Base-by-base conservation (phyloP, 2,888 invertebrate species). In the Eurytoma adleriae region DNA sequence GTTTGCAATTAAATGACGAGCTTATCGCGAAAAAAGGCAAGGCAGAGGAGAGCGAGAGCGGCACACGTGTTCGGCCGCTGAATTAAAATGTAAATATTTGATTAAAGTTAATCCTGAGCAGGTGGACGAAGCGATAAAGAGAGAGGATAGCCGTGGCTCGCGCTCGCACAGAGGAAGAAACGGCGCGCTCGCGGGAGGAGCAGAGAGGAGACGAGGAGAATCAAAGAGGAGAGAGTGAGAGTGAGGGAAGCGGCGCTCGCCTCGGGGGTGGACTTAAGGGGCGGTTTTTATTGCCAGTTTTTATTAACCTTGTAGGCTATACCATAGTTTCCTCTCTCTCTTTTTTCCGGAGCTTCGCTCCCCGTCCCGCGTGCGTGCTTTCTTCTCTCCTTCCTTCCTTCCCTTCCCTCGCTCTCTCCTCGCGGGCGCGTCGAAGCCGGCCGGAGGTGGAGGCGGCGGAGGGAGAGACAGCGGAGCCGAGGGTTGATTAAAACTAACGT, bases 31-130 rank as follows among this genome's bases (percentile, higher is more conserved):
- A 72, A 82, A 79, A 67, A 70, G 62, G 18, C 84, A 80, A 81
- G 48, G 4, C 24, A 18, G 66, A 14, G 40, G 54, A 57, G 5
- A 72, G 40, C 7, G 18, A 18, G 48, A 54, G 77, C 16, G 40
- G 80, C 59, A 30, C 20, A 52, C 62, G 57, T 13, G 73, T 50
- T 20, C 50, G 54, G 81, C 84, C 85, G 85, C 86, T 86, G 88
- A 89, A 89, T 89, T 89, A 89, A 89, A 89, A 89, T 88, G 88
- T 89, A 90, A 90, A 90, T 90, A 89, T 89, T 90, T 90, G 89
- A 90, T 90, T 88, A 89, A 89, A 89, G 88, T 90, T 89, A 90
- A 89, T 90, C 88, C 88, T 85, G 85, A 85, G 86, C 88, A 87
- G 88, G 89, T 87, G 87, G 87, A 87, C 87, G 88, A 86, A 87